Conservation (phyloP, 92 coral and sea anemone genomes). For the Siderastrea radians region DNA sequence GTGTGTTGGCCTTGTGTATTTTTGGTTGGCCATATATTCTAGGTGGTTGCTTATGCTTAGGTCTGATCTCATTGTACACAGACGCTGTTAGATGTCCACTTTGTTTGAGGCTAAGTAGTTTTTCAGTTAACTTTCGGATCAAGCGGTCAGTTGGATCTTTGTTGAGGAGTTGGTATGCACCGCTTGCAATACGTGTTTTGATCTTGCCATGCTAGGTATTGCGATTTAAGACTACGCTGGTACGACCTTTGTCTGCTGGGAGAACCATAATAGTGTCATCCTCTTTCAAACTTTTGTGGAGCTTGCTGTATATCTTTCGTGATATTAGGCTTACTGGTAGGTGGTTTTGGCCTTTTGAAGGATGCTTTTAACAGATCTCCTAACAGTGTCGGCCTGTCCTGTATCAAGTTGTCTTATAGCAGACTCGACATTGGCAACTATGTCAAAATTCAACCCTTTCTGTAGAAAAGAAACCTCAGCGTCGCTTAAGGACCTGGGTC, state of each 20-base stretch:
- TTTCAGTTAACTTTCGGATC: slow-evolving; percentile 2
- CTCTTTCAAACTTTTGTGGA: background rate
- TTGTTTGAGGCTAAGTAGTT: slow-evolving; percentile 21
- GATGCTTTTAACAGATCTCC: slow-evolving; percentile 24
- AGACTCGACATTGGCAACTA: slow-evolving; percentile 35
- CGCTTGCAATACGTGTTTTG: background rate
- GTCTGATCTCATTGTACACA: slow-evolving; percentile 26
- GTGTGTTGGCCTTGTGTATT: slow-evolving; percentile 12
- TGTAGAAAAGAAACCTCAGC: background rate
- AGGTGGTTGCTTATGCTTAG: background rate
- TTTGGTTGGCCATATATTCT: background rate
- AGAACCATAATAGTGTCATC: background rate
- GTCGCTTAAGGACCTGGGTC: background rate
- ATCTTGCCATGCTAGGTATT: background rate
- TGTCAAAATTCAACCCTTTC: slow-evolving; percentile 5
- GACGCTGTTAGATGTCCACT: slow-evolving; percentile 14
- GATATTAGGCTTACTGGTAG: background rate
- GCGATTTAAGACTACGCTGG: slow-evolving; percentile 20
- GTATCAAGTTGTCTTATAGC: slow-evolving; percentile 36
- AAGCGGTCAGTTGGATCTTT: slow-evolving; percentile 29
- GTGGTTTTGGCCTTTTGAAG: slow-evolving; percentile 13
- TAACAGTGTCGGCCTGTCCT: slow-evolving; percentile 30
- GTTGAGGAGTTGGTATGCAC: slow-evolving; percentile 18
- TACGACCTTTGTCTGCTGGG: slow-evolving; percentile 55
- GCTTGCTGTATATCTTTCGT: background rate